phyloP scores from a whole-genome alignment of 1,140 invertebrate species.

The Brachystomella parvula region DNA sequence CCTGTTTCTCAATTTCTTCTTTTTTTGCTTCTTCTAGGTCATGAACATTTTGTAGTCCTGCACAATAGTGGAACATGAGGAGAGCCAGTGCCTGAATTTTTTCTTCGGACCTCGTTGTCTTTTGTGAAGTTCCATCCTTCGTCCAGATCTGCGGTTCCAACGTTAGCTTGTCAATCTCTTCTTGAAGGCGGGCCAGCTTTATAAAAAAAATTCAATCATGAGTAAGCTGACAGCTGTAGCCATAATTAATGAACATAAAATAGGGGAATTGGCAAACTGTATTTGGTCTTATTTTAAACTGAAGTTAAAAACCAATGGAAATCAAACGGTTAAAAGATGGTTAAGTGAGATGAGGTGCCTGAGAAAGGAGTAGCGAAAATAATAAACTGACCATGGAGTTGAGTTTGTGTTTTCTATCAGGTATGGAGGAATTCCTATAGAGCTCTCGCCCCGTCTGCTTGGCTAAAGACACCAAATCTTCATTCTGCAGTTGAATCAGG shows the following conservation, averaged over 20 bases:
- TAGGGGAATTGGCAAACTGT: not conserved
- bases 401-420: conserved; percentile 57
- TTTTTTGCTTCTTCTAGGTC: conserved; percentile 44
- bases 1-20: not conserved
- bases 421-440: conserved; percentile 54
- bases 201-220: conserved; percentile 24
- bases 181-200: conserved; percentile 65
- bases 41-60: conserved; percentile 61
- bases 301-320: no score
- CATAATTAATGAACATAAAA: not conserved
- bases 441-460: conserved; percentile 68
- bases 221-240: not conserved
- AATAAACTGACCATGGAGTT: conserved; percentile 59
- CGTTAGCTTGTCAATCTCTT: conserved; percentile 51
- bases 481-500: conserved; percentile 43
- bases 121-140: conserved; percentile 43
- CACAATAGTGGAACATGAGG: conserved; percentile 75
- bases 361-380: no score
- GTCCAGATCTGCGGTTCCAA: not conserved
- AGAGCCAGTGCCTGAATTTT: conserved; percentile 70
- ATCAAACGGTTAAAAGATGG: no score
- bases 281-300: not conserved
- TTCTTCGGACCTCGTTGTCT: conserved; percentile 53
- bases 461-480: conserved; percentile 66
- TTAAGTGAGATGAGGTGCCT: no score